Evolutionary conservation across 2,113 vertebrate genomes (phyloP), one percentile per base, ranked within the genome.

Genomic region (Neotoma lepida): DNA sequence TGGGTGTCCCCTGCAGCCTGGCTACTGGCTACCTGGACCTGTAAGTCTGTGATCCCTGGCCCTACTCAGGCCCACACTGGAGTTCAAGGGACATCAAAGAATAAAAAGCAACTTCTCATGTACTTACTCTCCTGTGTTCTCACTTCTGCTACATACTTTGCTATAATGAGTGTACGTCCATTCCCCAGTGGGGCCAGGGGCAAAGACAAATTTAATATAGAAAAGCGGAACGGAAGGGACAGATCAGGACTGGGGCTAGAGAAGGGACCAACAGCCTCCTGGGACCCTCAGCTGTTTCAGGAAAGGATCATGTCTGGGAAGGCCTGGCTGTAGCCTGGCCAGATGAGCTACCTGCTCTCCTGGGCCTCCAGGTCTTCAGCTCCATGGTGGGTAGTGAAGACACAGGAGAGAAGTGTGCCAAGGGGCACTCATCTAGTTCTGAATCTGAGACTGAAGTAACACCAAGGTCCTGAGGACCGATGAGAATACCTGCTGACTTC

Each of bases 1-100:
- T 5, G 10, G 14, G 28, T 0, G 4, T 30, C 22, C 28, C 76
- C 66, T 9, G 15, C 0, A n/a, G 18, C 26, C 74, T n/a, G 10
- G 0, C 39, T 54, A 28, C 7, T 9, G 49, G n/a, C 14, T 77
- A 22, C 61, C 18, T 6, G 0, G n/a, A 41, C 44, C 77, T 1
- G 49, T 17, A n/a, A 54, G 26, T 28, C 71, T 2, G 0, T 0
- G 17, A 2, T 0, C 24, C 76, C 86, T 26, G 9, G 6, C 44
- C 33, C 30, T 39, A 6, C 58, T 46, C 17, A 0, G 22, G 22
- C 17, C 56, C 13, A 3, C 10, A 15, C 76, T 89, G 10, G 26
- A 88, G 54, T n/a, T 3, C 7, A 10, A 0, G 76, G 2, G 8
- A 46, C 13, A 7, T 0, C 6, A 1, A 6, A 30, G 10, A 71